These are phyloP conservation scores for Deilephila elpenor DNA, from an alignment of 2,888 invertebrate species.

Conservation along the genomic window DNA sequence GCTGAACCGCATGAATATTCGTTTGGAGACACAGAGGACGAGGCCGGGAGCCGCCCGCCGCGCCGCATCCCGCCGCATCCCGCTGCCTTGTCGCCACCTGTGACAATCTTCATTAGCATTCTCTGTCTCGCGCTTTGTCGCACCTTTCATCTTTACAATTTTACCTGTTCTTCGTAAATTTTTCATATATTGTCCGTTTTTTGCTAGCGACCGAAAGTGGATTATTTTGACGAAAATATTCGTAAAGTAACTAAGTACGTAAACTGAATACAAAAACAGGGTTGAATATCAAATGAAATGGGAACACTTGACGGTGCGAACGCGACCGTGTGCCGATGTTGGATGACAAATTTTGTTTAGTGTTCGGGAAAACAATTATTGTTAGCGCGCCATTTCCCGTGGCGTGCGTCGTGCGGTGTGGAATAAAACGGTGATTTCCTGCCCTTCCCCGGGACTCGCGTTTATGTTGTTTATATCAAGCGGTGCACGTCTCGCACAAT, in stretches of 20 bases:
- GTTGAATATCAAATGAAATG: neutral
- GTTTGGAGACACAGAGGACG: neutral
- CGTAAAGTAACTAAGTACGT: constrained; percentile 2
- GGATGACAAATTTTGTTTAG: neutral
- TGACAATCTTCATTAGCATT: constrained; percentile 54
- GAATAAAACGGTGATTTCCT: constrained; percentile 6
- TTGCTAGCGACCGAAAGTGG: neutral
- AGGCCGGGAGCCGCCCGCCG: neutral
- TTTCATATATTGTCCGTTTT: constrained; percentile 17
- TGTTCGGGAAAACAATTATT: constrained; percentile 6
- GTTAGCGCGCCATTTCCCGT: constrained; percentile 6
- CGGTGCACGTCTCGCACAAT: neutral
- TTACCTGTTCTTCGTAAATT: constrained; percentile 32
- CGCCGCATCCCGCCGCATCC: neutral
- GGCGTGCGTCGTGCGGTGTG: neutral
- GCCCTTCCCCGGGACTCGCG: neutral
- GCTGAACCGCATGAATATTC: constrained; percentile 28
- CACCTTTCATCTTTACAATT: constrained; percentile 42
- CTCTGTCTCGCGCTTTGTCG: constrained; percentile 37
- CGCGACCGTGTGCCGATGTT: neutral
- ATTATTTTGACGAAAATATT: constrained; percentile 7
- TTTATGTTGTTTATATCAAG: neutral
- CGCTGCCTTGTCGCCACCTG: neutral
- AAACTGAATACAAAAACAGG: constrained; percentile 16
- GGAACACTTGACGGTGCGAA: neutral